Evolutionary conservation across 2,888 invertebrate species (phyloP), one percentile per base, ranked within the genome.

Genomic region (Tachystola acroxantha): DNA sequence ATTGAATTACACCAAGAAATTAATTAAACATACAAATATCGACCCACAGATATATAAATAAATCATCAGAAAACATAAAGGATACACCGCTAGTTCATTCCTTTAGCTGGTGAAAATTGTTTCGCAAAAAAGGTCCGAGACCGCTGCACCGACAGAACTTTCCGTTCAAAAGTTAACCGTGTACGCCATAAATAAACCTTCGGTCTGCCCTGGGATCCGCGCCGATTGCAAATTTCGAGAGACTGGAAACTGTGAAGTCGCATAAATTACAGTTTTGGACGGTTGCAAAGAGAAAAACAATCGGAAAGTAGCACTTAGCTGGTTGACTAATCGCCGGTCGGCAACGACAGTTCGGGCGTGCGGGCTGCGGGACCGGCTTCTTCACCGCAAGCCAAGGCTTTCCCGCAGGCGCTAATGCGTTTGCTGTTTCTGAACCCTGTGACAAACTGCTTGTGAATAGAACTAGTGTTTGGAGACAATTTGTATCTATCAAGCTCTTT

Each of bases 111-210:
- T 58, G 64, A 24, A 7, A 24, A 24, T 14, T 20, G 20, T 7
- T 7, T 56, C 65, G 68, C 70, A 67, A 77, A 80, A 79, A 79
- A 77, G 65, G 61, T 61, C 53, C 50, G 48, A 62, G 66, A 64
- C 73, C 67, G 57, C 62, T 75, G 75, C 77, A 74, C 65, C 74
- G 71, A 64, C 71, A 71, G 47, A 84, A 82, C 75, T 82, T 85
- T 72, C 54, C 66, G 73, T 72, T 72, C 65, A 63, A 62, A 78
- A 81, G 75, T 81, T 75, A 79, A 74, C 78, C 81, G 69, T 60
- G 64, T 58, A 57, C 59, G 64, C 77, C 79, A 86, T 85, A 86
- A 85, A 86, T 85, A 85, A 84, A 77, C 81, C 80, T 82, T 85
- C 76, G 81, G 85, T 84, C 84, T 79, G 79, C 78, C 56, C 48